phyloP scores from a whole-genome alignment of 2,113 vertebrate species.

The Scalopus aquaticus region DNA sequence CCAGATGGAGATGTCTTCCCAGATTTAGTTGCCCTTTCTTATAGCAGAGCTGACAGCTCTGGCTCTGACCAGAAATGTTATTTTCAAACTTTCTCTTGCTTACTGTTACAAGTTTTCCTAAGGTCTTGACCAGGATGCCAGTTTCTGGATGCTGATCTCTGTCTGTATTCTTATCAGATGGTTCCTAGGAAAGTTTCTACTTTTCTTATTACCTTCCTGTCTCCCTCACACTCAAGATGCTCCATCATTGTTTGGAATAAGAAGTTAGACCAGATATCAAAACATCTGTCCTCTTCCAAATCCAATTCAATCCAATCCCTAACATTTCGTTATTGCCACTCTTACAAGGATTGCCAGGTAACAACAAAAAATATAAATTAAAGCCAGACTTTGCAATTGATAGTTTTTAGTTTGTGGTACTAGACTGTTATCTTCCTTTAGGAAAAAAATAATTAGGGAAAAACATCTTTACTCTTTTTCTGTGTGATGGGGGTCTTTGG shows the following conservation, averaged over 20 bases:
- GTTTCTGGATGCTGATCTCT: constrained; percentile 45
- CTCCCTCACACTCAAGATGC: not conserved
- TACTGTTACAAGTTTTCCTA: constrained; percentile 67
- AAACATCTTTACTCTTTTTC: not conserved
- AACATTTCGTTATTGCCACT: not conserved
- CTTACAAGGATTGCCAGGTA: not conserved
- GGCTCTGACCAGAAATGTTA: constrained; percentile 58
- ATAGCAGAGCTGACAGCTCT: constrained; percentile 6
- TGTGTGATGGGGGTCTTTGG: not conserved
- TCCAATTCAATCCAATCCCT: not conserved
- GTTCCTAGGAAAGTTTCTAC: constrained; percentile 43
- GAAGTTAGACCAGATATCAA: not conserved
- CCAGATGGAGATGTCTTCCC: constrained; percentile 63
- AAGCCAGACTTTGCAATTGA: not conserved
- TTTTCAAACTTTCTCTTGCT: constrained; percentile 73
- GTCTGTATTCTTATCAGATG: constrained; percentile 47
- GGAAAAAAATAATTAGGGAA: not conserved
- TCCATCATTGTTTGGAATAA: not conserved
- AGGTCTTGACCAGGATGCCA: constrained; percentile 63
- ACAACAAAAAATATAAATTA: not conserved
- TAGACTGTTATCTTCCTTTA: not conserved
- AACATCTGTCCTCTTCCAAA: constrained; percentile 21
- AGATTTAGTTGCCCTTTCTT: constrained; percentile 59
- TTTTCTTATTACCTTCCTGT: constrained; percentile 50
- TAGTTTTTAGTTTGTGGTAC: not conserved